These are phyloP conservation scores for Chaetura pelagica DNA, from an alignment of 2,113 vertebrate species.

Conservation along the genomic window DNA sequence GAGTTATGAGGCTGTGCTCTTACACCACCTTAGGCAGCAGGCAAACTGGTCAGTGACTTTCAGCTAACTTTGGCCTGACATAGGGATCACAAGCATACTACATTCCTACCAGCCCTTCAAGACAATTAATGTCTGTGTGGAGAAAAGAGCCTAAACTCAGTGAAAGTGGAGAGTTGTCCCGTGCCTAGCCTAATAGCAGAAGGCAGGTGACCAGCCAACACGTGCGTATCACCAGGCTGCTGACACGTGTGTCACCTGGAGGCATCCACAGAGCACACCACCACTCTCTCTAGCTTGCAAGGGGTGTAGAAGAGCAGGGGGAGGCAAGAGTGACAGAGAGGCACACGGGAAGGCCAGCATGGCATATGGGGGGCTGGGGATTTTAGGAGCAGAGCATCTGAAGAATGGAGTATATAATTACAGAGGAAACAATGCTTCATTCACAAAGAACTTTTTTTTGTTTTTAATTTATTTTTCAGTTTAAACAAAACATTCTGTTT, in stretches of 20 bases:
- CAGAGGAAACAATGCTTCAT: neutral
- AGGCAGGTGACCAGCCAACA: neutral
- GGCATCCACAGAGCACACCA: neutral
- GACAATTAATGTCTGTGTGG: neutral
- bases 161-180: neutral
- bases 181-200: neutral
- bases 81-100: neutral
- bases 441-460: neutral
- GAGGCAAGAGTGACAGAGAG: neutral
- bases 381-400: neutral
- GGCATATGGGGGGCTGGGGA: neutral
- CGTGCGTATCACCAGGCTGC: rapidly evolving
- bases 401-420: neutral
- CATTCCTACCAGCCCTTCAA: neutral
- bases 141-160: neutral
- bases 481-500: neutral
- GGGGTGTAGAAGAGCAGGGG: neutral
- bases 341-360: rapidly evolving
- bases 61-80: neutral
- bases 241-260: rapidly evolving
- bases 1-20: neutral
- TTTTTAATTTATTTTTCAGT: neutral
- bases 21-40: neutral
- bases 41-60: neutral
- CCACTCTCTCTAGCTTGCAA: neutral